Evolutionary conservation across 2,113 vertebrate species (phyloP).

Genomic region (Zapus hudsonius): DNA sequence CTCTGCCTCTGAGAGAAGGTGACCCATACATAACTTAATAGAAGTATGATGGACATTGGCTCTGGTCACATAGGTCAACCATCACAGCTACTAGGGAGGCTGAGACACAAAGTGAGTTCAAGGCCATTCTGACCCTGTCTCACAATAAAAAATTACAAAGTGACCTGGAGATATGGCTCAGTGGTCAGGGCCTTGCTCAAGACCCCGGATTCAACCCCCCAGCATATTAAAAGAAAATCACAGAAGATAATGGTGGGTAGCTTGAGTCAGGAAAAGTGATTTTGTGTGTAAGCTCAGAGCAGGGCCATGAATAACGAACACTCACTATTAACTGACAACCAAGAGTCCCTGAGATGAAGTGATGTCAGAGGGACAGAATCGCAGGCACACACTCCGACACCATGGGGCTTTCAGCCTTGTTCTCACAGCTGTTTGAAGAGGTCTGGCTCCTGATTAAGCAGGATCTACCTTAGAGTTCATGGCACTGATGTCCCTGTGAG

Average conservation of each 20-base stretch:
- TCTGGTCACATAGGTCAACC: neutral
- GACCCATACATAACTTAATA: neutral
- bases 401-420: neutral
- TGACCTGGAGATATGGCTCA: neutral
- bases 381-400: neutral
- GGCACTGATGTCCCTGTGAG: neutral
- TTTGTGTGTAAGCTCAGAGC: neutral
- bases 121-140: neutral
- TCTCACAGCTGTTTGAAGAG: neutral
- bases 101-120: neutral
- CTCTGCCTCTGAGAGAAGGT: neutral
- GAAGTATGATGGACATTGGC: neutral
- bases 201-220: neutral
- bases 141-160: neutral
- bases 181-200: neutral
- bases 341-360: neutral
- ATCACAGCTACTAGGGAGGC: neutral
- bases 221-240: no score
- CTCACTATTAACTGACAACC: neutral
- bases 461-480: neutral
- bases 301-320: neutral
- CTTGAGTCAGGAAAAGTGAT: neutral
- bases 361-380: neutral
- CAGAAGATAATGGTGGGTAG: fast-evolving
- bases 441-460: neutral